A percentile compares a stretch with the other conserved stretches of the same genome.
phyloP scores from a whole-genome alignment of 2,797 vertebrate species.

The Fringilla coelebs region DNA sequence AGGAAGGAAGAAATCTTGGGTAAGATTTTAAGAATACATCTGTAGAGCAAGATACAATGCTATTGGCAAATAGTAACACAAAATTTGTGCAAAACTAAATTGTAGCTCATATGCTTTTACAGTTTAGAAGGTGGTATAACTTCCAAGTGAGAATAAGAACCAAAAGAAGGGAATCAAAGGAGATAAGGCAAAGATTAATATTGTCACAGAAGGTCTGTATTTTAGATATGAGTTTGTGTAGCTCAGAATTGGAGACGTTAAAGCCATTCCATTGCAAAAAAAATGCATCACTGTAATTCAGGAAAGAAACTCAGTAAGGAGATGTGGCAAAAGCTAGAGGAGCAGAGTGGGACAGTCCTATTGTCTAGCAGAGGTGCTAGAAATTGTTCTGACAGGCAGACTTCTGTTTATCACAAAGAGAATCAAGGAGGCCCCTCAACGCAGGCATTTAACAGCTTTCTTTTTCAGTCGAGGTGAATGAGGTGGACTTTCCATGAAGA shows the following conservation, averaged over 20 bases:
- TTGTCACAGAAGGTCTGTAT: not conserved
- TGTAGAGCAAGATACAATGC: not conserved
- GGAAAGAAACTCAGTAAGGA: not conserved
- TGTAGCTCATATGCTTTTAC: not conserved
- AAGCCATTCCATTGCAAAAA: not conserved
- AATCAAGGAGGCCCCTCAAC: not conserved
- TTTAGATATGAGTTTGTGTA: not conserved
- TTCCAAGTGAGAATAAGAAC: not conserved
- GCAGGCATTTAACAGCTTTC: not conserved
- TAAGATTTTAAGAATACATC: not conserved
- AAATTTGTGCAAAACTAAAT: not conserved
- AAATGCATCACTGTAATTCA: not conserved
- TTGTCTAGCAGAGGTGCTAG: not conserved
- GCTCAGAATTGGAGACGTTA: not conserved
- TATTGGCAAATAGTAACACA: not conserved
- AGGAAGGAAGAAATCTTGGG: not conserved
- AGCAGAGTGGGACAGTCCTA: not conserved
- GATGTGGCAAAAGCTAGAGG: not conserved
- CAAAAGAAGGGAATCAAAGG: not conserved
- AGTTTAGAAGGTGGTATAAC: not conserved
- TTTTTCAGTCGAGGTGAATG: not conserved
- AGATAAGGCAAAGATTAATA: not conserved
- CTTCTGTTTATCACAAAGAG: not conserved
- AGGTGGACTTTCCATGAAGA: not conserved
- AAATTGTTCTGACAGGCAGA: not conserved